These are phyloP conservation scores for Agrotis segetum DNA, from an alignment of 2,888 invertebrate genomes.

Conservation along the genomic window DNA sequence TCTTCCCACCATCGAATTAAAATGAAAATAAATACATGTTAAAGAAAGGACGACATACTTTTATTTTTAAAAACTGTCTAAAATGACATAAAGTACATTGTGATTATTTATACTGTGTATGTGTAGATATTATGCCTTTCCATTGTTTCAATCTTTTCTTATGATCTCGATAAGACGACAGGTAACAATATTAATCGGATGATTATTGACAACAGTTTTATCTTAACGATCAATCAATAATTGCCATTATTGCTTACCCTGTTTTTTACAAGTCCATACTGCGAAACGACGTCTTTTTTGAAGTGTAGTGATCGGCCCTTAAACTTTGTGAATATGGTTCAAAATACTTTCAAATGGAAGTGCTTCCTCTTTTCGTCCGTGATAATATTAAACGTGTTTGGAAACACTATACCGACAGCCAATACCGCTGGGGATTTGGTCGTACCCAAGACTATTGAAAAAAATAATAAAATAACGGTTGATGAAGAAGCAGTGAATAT, in stretches of 20 bases:
- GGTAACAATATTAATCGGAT: no score
- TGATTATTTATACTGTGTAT: no score
- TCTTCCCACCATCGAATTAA: no score
- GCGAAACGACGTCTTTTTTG: constrained; percentile 68
- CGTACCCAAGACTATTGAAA: constrained; percentile 19
- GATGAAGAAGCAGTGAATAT: constrained; percentile 45
- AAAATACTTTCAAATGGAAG: constrained; percentile 76
- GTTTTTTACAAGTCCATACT: no score
- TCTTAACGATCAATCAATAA: neutral
- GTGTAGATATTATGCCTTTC: no score
- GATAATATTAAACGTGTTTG: constrained; percentile 69
- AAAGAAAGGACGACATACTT: no score
- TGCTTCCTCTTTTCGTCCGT: constrained; percentile 68
- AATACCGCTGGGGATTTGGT: constrained; percentile 36
- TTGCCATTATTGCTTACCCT: neutral
- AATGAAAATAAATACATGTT: no score
- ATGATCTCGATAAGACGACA: neutral
- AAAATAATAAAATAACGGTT: constrained; percentile 32
- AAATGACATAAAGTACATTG: no score
- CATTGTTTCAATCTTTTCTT: no score
- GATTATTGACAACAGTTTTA: neutral
- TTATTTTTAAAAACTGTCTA: no score
- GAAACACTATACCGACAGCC: constrained; percentile 70
- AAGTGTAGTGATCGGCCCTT: constrained; percentile 66
- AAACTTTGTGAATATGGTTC: constrained; percentile 73